These are phyloP conservation scores for Himalopsyche japonica DNA, from an alignment of 2,888 invertebrate species.

Conservation along the genomic window DNA sequence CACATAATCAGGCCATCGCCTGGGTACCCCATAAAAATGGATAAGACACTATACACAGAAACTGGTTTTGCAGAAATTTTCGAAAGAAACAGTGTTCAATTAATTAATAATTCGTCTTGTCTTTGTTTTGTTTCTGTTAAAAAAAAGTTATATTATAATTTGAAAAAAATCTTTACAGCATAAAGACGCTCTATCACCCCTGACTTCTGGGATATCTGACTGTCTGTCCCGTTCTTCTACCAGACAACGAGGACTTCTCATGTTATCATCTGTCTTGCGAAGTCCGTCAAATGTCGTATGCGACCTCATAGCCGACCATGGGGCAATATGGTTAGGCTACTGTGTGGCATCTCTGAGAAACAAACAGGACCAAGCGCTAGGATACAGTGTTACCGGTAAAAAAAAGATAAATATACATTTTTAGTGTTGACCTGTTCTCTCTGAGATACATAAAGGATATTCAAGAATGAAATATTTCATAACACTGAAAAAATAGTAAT, in stretches of 20 bases:
- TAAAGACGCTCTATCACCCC: slow-evolving; percentile 7
- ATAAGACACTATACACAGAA: too few species aligned
- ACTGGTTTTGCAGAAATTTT: too few species aligned
- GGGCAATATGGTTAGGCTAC: slow-evolving; percentile 20
- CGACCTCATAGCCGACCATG: slow-evolving; percentile 19
- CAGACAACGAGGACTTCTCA: slow-evolving; percentile 23
- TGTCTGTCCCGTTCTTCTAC: slow-evolving; percentile 15
- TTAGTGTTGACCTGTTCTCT: too few species aligned
- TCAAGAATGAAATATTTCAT: too few species aligned
- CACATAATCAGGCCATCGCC: too few species aligned
- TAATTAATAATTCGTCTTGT: too few species aligned
- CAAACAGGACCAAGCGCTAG: slow-evolving; percentile 34
- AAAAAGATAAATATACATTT: neutral
- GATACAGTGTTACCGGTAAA: slow-evolving; percentile 41
- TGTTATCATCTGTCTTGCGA: slow-evolving; percentile 16
- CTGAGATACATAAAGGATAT: too few species aligned
- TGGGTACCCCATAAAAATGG: too few species aligned
- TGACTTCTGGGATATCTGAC: slow-evolving; percentile 17
- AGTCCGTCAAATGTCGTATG: neutral
- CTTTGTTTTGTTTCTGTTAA: too few species aligned
- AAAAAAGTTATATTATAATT: too few species aligned
- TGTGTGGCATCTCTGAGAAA: slow-evolving; percentile 43
- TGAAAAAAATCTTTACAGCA: slow-evolving; percentile 10
- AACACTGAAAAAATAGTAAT: too few species aligned
- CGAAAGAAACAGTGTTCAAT: too few species aligned